A percentile compares a stretch with the other conserved stretches of the same genome.
Evolutionary conservation across 2,113 vertebrate species (phyloP).

Genomic region (Pontoporia blainvillei): DNA sequence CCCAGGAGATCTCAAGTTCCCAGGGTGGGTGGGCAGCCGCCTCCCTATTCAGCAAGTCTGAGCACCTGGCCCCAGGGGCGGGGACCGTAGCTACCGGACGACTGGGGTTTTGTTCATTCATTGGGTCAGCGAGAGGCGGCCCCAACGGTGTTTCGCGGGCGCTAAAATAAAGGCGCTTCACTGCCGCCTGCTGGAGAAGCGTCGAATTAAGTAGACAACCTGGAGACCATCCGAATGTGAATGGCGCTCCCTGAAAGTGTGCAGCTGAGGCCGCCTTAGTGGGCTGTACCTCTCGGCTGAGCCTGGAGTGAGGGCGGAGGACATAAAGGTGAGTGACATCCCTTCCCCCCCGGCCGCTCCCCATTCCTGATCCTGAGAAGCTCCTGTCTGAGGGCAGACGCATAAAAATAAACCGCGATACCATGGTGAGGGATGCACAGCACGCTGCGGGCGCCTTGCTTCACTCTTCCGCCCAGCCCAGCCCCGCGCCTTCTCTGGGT

Average conservation of each 20-base stretch:
- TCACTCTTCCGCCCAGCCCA: background rate
- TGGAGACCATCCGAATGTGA: accelerated
- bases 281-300: too few relatives aligned
- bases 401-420: background rate
- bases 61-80: background rate
- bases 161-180: background rate
- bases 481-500: background rate
- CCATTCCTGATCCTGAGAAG: background rate
- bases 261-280: background rate
- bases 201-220: background rate
- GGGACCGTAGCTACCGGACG: background rate
- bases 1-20: background rate
- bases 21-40: background rate
- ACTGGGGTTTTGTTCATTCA: background rate
- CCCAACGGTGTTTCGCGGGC: background rate
- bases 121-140: accelerated
- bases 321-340: background rate
- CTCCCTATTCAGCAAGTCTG: background rate
- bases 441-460: background rate
- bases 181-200: background rate
- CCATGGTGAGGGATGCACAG: background rate
- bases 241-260: accelerated
- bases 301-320: background rate
- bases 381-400: background rate
- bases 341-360: too few relatives aligned